phyloP scores from a whole-genome alignment of 2,113 vertebrate genomes.

The Melanocharis versteri region DNA sequence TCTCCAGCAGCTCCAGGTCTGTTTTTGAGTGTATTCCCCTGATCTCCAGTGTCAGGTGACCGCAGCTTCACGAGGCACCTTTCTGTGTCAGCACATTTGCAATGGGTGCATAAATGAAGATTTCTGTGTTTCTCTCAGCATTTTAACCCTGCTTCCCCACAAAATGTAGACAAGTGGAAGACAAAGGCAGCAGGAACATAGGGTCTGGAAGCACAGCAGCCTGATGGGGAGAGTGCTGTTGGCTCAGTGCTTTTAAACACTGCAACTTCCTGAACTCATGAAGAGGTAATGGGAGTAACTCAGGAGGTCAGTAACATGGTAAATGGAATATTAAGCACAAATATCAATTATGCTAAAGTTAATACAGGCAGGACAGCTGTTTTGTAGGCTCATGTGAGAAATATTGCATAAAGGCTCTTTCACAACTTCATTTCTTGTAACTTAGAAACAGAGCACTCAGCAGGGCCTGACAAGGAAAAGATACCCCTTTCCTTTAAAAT shows the following conservation, averaged over 20 bases:
- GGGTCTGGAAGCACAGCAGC: not conserved
- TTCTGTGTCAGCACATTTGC: not conserved
- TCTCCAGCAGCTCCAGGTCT: rapidly evolving
- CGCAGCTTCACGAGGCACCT: not conserved
- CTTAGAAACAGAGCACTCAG: not conserved
- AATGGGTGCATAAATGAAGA: not conserved
- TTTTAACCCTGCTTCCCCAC: not conserved
- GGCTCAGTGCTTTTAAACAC: not conserved
- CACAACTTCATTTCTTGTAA: not conserved
- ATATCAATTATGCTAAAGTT: not conserved
- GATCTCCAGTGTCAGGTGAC: not conserved
- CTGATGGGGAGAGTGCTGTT: not conserved
- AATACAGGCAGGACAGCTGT: not conserved
- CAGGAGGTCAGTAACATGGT: not conserved
- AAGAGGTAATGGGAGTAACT: not conserved
- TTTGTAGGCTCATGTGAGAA: not conserved
- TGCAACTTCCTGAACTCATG: not conserved
- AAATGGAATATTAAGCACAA: not conserved
- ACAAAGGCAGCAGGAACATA: not conserved
- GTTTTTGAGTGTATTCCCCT: not conserved
- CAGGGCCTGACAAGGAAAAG: not conserved
- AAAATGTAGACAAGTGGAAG: not conserved
- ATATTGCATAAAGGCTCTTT: not conserved
- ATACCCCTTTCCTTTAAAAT: not conserved
- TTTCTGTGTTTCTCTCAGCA: not conserved